A percentile compares a stretch with the other conserved stretches of the same genome.
phyloP scores from a whole-genome alignment of 2,113 vertebrate genomes.

The Pleuronectes platessa region DNA sequence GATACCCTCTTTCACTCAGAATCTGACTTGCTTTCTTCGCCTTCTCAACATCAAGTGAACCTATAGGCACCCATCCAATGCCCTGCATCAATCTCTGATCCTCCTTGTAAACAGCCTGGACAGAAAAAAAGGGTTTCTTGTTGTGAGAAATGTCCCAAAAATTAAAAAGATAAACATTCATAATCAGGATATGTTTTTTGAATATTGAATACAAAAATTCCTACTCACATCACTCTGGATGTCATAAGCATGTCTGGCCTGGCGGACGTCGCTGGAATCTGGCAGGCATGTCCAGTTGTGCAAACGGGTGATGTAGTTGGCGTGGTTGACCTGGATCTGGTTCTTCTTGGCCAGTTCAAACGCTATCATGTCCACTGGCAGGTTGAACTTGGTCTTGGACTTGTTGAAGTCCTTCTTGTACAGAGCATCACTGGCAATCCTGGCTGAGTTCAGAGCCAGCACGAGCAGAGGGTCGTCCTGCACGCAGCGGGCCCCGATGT shows the following conservation, averaged over 20 bases:
- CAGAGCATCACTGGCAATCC: constrained; percentile 88
- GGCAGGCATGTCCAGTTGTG: constrained; percentile 92
- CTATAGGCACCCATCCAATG: constrained; percentile 84
- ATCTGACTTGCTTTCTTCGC: constrained; percentile 82
- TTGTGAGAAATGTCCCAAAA: background rate
- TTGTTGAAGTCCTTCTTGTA: constrained; percentile 92
- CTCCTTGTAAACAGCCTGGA: constrained; percentile 83
- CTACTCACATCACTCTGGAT: constrained; percentile 87
- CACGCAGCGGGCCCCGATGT: constrained; percentile 84
- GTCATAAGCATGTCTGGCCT: constrained; percentile 82
- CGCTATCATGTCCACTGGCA: constrained; percentile 87
- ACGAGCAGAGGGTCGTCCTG: constrained; percentile 87
- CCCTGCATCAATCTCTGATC: constrained; percentile 84
- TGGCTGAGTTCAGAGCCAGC: constrained; percentile 88
- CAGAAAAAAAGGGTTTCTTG: constrained; percentile 15
- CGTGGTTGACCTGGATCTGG: constrained; percentile 88
- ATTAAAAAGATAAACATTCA: background rate
- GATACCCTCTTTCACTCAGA: constrained; percentile 84
- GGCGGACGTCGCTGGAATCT: constrained; percentile 79
- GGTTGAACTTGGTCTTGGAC: constrained; percentile 86
- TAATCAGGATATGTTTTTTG: too few species aligned
- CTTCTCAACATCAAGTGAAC: constrained; percentile 83
- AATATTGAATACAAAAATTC: background rate
- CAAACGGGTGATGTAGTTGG: constrained; percentile 85
- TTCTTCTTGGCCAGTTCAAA: constrained; percentile 89